These are phyloP conservation scores for Sterna hirundo DNA, from an alignment of 2,113 vertebrate genomes.

Conservation along the genomic window DNA sequence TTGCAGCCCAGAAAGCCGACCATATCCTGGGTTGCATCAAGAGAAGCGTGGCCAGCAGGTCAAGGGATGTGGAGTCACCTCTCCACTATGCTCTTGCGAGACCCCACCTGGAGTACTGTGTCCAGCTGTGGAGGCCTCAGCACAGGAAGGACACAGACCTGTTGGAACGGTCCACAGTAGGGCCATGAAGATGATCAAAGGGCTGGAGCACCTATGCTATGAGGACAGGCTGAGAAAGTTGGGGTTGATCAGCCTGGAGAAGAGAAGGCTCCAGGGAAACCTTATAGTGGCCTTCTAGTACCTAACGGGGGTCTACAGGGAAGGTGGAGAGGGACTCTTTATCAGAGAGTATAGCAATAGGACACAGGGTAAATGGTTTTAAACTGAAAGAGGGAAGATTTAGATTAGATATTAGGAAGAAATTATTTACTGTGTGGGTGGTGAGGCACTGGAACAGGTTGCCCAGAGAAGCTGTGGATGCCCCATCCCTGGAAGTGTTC, in stretches of 20 bases:
- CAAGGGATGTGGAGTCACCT: background rate
- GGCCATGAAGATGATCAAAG: background rate
- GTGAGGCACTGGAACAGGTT: background rate
- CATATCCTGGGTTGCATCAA: background rate
- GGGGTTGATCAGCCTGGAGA: background rate
- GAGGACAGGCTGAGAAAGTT: background rate
- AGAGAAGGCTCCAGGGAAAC: background rate
- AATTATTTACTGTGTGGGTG: background rate
- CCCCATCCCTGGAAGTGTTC: background rate
- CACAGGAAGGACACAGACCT: background rate
- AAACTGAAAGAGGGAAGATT: background rate
- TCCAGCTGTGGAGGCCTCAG: background rate
- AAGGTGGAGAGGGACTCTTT: background rate
- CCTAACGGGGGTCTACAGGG: background rate
- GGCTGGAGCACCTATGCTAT: background rate
- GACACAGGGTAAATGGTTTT: background rate
- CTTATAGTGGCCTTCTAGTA: background rate
- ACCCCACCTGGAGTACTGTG: background rate
- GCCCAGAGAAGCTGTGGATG: background rate
- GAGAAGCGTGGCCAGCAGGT: background rate
- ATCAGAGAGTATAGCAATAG: background rate
- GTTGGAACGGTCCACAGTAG: background rate
- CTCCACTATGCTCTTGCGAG: background rate
- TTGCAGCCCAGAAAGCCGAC: background rate
- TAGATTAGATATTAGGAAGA: background rate